A percentile compares a stretch with the other conserved stretches of the same genome.
phyloP scores from a whole-genome alignment of 2,113 vertebrate species.

The Antechinus flavipes region DNA sequence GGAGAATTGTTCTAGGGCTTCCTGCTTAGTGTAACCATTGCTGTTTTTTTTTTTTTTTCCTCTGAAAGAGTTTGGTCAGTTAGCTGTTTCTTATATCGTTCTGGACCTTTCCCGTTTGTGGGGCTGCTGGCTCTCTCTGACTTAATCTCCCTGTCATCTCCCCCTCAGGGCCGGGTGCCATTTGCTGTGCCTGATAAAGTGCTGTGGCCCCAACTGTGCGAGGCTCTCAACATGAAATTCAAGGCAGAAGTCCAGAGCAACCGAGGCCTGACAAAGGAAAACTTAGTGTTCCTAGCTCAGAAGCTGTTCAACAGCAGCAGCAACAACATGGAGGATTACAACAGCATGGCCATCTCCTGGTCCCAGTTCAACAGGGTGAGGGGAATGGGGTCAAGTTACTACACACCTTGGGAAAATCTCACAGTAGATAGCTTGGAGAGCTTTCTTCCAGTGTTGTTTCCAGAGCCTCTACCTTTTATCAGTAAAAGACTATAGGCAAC shows the following conservation, averaged over 20 bases:
- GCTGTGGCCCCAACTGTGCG: slow-evolving; percentile 94
- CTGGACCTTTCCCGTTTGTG: slow-evolving; percentile 79
- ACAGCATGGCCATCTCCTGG: slow-evolving; percentile 95
- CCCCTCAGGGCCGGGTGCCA: slow-evolving; percentile 92
- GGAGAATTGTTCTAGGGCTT: background rate
- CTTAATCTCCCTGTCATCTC: background rate
- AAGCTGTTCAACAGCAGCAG: slow-evolving; percentile 95
- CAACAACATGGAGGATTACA: slow-evolving; percentile 93
- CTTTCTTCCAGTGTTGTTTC: background rate
- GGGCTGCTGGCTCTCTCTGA: slow-evolving; percentile 82
- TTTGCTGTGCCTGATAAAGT: slow-evolving; percentile 97
- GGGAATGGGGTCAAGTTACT: rapidly evolving
- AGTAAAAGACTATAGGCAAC: background rate
- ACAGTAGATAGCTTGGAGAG: background rate
- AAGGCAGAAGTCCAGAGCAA: slow-evolving; percentile 97
- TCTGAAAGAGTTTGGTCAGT: slow-evolving; percentile 7
- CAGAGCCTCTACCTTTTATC: background rate
- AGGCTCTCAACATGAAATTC: slow-evolving; percentile 98
- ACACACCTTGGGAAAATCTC: background rate
- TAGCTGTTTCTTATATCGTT: background rate
- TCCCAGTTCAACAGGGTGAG: slow-evolving; percentile 98
- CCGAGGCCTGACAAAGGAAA: slow-evolving; percentile 94
- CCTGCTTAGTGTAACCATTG: background rate
- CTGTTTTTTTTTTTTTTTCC: background rate
- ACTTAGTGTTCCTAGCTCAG: slow-evolving; percentile 95